These are phyloP conservation scores for Cynoglossus semilaevis DNA, from an alignment of 2,113 vertebrate species.

Conservation along the genomic window DNA sequence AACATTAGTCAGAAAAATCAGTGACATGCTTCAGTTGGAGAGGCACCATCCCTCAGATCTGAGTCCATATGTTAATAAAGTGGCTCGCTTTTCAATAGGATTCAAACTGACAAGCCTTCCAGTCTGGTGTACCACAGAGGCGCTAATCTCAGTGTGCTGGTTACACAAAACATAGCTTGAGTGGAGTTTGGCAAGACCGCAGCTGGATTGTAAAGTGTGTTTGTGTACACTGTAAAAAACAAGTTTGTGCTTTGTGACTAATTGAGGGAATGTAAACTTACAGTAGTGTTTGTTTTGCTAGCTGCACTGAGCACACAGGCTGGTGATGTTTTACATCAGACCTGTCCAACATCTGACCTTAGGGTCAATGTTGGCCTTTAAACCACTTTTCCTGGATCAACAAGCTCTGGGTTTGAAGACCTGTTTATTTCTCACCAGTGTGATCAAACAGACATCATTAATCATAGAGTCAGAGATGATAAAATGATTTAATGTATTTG, in stretches of 20 bases:
- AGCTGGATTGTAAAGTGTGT: not conserved
- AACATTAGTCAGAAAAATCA: slow-evolving; percentile 13
- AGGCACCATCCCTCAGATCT: slow-evolving; percentile 4
- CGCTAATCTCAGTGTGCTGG: slow-evolving; percentile 2
- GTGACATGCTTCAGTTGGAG: slow-evolving; percentile 2
- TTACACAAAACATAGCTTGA: not conserved
- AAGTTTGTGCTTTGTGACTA: not conserved
- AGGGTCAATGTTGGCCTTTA: too few species aligned
- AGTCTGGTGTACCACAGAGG: not conserved
- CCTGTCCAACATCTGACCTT: too few species aligned
- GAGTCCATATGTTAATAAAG: not conserved
- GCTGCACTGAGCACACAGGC: too few species aligned
- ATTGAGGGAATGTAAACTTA: not conserved
- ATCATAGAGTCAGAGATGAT: too few species aligned
- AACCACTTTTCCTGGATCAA: too few species aligned
- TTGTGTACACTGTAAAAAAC: not conserved
- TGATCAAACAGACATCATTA: too few species aligned
- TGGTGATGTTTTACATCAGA: too few species aligned
- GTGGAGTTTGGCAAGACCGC: not conserved
- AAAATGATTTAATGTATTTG: too few species aligned
- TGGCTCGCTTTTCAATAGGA: not conserved
- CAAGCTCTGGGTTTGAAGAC: too few species aligned
- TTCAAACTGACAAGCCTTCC: not conserved
- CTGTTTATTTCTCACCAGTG: too few species aligned
- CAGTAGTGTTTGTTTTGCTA: too few species aligned